Base-by-base conservation (phyloP, 2,888 invertebrate genomes). In the Oscheius sp. region DNA sequence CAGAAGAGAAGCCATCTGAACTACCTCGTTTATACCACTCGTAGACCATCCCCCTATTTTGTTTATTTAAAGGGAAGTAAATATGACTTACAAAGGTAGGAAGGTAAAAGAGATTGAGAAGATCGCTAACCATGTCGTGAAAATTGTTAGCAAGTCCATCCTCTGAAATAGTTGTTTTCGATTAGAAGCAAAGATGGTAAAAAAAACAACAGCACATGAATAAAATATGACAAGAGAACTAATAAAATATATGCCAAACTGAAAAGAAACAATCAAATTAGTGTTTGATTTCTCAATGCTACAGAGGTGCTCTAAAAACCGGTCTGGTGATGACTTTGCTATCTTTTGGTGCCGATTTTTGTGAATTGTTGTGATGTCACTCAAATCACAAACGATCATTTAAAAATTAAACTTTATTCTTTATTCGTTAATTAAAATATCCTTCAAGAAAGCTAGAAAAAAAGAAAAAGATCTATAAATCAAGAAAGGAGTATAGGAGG, bases 1-100 rank as follows among this genome's bases (percentile, higher is more conserved):
- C 78, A 0, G 84, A 83, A 47, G 83, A 83, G 71, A 85, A 85
- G 24, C 85, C 85, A 38, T 85, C 85, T 12, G 85, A 80, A 0
- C 82, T 80, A 32, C 84, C 84, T 47, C 83, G 67, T 45, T 74
- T 73, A 26, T 67, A 71, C 85, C 85, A 85, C 14, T 77, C 74
- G n/a, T 75, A 36, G 12, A 80, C 72, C 56, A 75, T 66, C 8
- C 74, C 49, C n/a, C 75, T 76, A 49, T n/a, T 72, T 45, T 8
- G 1, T 17, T 6, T 22, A 12, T 20, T 9, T 47, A 47, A 8
- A 36, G 9, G 30, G 47, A 36, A 17, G 32, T 36, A 30, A 63
- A 67, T 59, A 33, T 51, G 17, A 73, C 78, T 75, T 72, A 82
- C 77, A 84, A 57, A 6, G 84, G 84, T 22, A 84, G 45, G 63